Evolutionary conservation across 2,888 invertebrate species (phyloP).

Genomic region (Agrochola lota): DNA sequence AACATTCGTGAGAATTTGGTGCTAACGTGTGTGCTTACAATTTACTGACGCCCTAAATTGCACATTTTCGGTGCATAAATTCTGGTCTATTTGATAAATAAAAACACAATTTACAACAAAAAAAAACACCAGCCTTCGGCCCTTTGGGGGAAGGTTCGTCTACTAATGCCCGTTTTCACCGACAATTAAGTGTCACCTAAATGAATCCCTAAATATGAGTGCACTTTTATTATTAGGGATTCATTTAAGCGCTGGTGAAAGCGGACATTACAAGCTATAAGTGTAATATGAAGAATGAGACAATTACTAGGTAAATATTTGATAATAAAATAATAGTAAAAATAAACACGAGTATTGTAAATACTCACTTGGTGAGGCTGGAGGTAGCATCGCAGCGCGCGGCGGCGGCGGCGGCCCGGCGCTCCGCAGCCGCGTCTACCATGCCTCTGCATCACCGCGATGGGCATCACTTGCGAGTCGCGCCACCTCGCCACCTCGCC

Average conservation of each 20-base stretch:
- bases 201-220: too few relatives aligned
- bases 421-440: slow-evolving; percentile 90
- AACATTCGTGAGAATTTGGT: neutral
- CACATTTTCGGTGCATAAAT: neutral
- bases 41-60: neutral
- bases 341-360: neutral
- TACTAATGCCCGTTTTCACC: neutral
- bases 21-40: neutral
- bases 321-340: neutral
- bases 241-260: too few relatives aligned
- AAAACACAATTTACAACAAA: neutral
- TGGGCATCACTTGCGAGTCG: slow-evolving; percentile 86
- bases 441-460: slow-evolving; percentile 90
- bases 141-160: neutral
- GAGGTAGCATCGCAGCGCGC: slow-evolving; percentile 82
- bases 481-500: slow-evolving; percentile 73
- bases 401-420: slow-evolving; percentile 87
- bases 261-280: neutral
- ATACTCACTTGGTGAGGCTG: slow-evolving; percentile 87
- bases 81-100: neutral
- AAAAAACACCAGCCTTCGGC: neutral
- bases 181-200: too few relatives aligned
- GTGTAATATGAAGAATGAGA: neutral
- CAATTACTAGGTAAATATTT: neutral
- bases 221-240: too few relatives aligned